Evolutionary conservation across 2,113 vertebrate genomes (phyloP).

Genomic region (Nycticryphes semicollaris): DNA sequence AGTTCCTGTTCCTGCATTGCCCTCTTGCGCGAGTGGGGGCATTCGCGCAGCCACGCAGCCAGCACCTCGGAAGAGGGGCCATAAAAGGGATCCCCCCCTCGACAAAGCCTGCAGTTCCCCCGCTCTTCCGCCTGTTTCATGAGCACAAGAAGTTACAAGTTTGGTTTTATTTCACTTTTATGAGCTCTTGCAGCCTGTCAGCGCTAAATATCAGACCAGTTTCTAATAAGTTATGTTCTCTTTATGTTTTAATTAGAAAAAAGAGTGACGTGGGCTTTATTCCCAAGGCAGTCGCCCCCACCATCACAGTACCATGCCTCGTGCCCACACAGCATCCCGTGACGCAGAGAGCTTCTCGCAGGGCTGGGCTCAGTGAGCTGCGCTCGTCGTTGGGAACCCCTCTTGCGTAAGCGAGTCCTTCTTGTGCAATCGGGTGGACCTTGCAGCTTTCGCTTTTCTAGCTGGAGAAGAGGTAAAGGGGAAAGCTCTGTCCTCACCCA

Average conservation of each 20-base stretch:
- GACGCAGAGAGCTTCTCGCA: neutral
- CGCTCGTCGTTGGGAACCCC: neutral
- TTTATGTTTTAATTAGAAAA: neutral
- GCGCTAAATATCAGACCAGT: neutral
- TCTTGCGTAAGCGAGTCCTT: accelerated
- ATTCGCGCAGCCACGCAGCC: accelerated
- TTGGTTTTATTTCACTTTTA: neutral
- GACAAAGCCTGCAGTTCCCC: accelerated
- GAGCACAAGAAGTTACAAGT: neutral
- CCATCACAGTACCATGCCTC: accelerated
- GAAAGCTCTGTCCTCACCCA: neutral
- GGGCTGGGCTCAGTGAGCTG: neutral
- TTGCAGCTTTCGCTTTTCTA: accelerated
- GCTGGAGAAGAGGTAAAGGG: neutral
- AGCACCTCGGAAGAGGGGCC: too few relatives aligned
- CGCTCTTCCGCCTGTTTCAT: neutral
- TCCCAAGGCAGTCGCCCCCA: neutral
- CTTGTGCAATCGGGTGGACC: neutral
- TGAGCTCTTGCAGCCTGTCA: neutral
- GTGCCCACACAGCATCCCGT: neutral
- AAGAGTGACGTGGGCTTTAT: neutral
- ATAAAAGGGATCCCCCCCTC: accelerated
- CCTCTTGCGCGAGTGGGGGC: neutral
- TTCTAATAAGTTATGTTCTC: neutral
- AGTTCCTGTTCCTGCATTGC: neutral